A percentile compares a stretch with the other conserved stretches of the same genome.
These are phyloP conservation scores for Drosophila kurseongensis DNA, from an alignment of 1,140 invertebrate species.

Conservation along the genomic window DNA sequence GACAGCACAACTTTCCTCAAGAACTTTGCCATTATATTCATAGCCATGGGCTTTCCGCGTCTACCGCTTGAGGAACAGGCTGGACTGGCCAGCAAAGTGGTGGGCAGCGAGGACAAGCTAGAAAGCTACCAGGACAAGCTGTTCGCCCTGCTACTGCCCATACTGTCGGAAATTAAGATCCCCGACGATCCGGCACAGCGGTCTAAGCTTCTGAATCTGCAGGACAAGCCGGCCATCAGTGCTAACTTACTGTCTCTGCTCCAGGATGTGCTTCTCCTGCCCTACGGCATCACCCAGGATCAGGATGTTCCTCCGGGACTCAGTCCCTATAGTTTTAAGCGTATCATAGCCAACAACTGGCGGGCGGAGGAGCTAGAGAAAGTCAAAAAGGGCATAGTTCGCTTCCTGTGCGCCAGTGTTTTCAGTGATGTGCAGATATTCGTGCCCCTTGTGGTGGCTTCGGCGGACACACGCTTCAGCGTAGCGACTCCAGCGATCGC, in stretches of 20 bases:
- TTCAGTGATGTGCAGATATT: slow-evolving; percentile 91
- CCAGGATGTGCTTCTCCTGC: slow-evolving; percentile 92
- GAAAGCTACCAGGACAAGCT: slow-evolving; percentile 94
- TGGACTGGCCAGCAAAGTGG: slow-evolving; percentile 90
- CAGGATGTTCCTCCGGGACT: slow-evolving; percentile 90
- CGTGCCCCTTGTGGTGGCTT: slow-evolving; percentile 92
- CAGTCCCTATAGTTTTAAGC: slow-evolving; percentile 91
- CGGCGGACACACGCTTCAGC: slow-evolving; percentile 91
- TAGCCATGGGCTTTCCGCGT: slow-evolving; percentile 95
- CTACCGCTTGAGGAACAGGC: slow-evolving; percentile 91
- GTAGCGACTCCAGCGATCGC: slow-evolving; percentile 83
- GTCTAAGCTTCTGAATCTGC: slow-evolving; percentile 86
- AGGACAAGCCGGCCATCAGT: slow-evolving; percentile 84
- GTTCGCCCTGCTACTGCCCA: slow-evolving; percentile 92
- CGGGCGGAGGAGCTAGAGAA: slow-evolving; percentile 94
- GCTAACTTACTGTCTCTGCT: slow-evolving; percentile 91
- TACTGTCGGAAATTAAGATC: slow-evolving; percentile 90
- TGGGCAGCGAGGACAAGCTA: slow-evolving; percentile 93
- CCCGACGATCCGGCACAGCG: slow-evolving; percentile 88
- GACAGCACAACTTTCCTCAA: slow-evolving; percentile 85
- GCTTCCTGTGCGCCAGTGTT: slow-evolving; percentile 91
- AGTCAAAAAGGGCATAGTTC: slow-evolving; percentile 92
- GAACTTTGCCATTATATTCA: slow-evolving; percentile 98
- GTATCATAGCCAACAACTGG: slow-evolving; percentile 90
- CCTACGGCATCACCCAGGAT: slow-evolving; percentile 86